These are phyloP conservation scores for Musca vetustissima DNA, from an alignment of 1,140 invertebrate species.

Conservation along the genomic window DNA sequence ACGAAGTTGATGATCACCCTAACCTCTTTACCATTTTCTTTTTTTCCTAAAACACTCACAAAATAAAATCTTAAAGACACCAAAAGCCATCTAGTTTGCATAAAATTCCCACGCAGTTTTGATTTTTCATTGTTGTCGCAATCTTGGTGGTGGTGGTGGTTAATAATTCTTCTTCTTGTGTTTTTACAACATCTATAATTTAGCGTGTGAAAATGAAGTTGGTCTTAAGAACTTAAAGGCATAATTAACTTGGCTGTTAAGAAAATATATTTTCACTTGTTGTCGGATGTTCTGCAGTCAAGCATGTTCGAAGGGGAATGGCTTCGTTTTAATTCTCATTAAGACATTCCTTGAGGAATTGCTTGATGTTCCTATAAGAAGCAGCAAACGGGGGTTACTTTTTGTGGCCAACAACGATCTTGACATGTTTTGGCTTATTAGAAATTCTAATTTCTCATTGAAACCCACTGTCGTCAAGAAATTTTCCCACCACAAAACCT, in stretches of 20 bases:
- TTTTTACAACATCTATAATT: slow-evolving; percentile 9
- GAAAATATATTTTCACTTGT: too few relatives aligned
- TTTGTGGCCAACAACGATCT: not conserved
- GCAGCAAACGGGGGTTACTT: slow-evolving; percentile 6
- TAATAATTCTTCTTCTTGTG: too few relatives aligned
- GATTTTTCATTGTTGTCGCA: slow-evolving; percentile 9
- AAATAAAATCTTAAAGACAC: too few relatives aligned
- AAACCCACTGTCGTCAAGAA: not conserved
- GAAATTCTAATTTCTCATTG: slow-evolving; percentile 15
- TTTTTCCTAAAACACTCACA: too few relatives aligned
- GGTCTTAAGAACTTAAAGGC: not conserved
- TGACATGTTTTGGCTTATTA: not conserved
- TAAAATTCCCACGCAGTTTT: slow-evolving; percentile 17
- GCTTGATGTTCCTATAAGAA: not conserved
- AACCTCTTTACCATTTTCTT: too few relatives aligned
- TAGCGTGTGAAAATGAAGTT: slow-evolving; percentile 11
- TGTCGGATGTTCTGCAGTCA: not conserved
- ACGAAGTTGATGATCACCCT: not conserved
- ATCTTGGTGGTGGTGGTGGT: too few relatives aligned
- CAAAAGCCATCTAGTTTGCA: not conserved
- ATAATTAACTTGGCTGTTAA: slow-evolving; percentile 9
- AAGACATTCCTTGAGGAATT: slow-evolving; percentile 11
- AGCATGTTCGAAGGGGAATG: not conserved
- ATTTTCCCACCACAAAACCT: slow-evolving; percentile 11
- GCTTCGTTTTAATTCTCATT: not conserved